These are phyloP conservation scores for Tetramorium simillimum DNA, from an alignment of 1,140 invertebrate genomes.

Conservation along the genomic window DNA sequence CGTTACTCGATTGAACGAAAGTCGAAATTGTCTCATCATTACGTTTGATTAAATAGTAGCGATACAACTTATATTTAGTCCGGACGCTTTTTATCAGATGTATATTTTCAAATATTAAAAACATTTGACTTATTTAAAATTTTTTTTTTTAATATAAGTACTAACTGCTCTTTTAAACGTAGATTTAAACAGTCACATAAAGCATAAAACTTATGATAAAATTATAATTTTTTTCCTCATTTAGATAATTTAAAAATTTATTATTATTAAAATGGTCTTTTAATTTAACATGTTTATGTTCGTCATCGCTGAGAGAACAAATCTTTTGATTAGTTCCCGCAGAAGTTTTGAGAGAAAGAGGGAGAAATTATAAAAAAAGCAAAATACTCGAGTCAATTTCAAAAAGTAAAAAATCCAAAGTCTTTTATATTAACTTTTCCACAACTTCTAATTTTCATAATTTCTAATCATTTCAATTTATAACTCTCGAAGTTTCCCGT, in stretches of 20 bases:
- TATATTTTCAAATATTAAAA: not conserved
- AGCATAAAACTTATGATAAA: not conserved
- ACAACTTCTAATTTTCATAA: not conserved
- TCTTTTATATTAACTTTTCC: not conserved
- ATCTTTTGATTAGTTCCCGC: too few species aligned
- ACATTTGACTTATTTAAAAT: not conserved
- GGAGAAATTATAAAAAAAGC: not conserved
- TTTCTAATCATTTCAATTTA: conserved; percentile 15
- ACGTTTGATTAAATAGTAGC: not conserved
- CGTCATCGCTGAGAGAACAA: not conserved
- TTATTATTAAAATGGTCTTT: not conserved
- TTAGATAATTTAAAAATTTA: not conserved
- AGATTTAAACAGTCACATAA: not conserved
- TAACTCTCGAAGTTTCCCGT: not conserved
- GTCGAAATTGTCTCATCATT: conserved; percentile 14
- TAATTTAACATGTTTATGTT: not conserved
- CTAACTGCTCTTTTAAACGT: not conserved
- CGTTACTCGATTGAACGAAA: conserved; percentile 15
- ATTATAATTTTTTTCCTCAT: not conserved
- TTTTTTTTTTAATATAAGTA: not conserved
- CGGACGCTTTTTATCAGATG: not conserved
- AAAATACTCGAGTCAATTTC: not conserved
- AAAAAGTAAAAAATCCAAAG: not conserved
- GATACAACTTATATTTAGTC: not conserved
- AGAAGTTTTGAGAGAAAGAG: not conserved